Percentiles rank a stretch among this genome's conserved stretches.
These are phyloP conservation scores for Troglohyphantes excavatus DNA, from an alignment of 2,888 invertebrate species.

Conservation along the genomic window DNA sequence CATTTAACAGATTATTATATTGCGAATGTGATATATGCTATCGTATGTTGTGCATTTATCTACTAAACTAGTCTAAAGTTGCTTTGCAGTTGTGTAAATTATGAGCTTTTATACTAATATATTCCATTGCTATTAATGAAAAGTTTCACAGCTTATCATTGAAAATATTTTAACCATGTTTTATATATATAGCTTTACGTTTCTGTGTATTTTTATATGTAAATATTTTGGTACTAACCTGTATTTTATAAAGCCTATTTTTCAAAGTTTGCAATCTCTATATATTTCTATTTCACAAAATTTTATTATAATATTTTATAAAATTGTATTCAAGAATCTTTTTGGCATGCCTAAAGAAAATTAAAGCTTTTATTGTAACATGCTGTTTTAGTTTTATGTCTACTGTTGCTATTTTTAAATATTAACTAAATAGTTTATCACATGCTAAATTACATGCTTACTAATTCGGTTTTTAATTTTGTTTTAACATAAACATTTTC, in stretches of 20 bases:
- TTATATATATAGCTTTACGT: too few species aligned
- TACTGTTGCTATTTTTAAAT: not conserved
- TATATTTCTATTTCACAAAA: not conserved
- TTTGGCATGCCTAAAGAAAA: not conserved
- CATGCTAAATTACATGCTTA: too few species aligned
- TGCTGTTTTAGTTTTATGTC: not conserved
- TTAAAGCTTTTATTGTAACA: not conserved
- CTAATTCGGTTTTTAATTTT: too few species aligned
- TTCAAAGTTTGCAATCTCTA: not conserved
- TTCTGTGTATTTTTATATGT: not conserved
- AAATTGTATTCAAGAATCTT: not conserved
- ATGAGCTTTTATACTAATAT: slow-evolving; percentile 50
- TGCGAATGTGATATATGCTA: not conserved
- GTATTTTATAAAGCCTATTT: not conserved
- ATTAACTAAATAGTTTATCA: too few species aligned
- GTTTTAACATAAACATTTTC: too few species aligned
- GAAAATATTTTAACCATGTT: not conserved
- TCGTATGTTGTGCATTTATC: not conserved
- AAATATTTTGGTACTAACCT: not conserved
- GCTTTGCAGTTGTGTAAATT: not conserved
- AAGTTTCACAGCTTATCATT: not conserved
- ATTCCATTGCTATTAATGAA: not conserved
- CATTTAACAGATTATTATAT: not conserved
- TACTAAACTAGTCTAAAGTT: slow-evolving; percentile 21
- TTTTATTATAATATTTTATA: not conserved